A percentile compares a stretch with the other conserved stretches of the same genome.
Conservation (phyloP, 2,797 vertebrate genomes). For the Prunella strophiata region DNA sequence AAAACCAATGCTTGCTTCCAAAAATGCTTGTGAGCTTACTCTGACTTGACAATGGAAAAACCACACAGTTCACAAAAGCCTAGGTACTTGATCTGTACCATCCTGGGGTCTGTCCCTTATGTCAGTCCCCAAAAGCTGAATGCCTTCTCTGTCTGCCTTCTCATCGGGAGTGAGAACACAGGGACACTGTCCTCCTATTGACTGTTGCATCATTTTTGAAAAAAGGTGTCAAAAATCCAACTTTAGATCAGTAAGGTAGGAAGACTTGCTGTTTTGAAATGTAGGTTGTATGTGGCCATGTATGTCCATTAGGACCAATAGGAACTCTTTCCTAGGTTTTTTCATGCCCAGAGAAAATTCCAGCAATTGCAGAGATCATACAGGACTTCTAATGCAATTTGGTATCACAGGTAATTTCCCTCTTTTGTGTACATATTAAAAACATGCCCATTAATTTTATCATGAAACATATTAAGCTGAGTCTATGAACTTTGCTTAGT, state of each 20-base stretch:
- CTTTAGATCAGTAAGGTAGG: not conserved
- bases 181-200: not conserved
- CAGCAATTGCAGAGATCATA: not conserved
- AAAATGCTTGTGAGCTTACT: not conserved
- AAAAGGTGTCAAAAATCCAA: not conserved
- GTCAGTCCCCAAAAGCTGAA: not conserved
- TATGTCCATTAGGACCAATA: not conserved
- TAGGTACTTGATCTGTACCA: not conserved
- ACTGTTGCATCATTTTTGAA: not conserved
- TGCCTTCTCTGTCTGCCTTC: not conserved
- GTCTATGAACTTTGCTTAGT: not conserved
- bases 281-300: not conserved
- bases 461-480: not conserved
- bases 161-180: not conserved
- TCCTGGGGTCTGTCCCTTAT: not conserved
- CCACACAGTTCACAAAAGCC: not conserved
- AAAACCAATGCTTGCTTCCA: not conserved
- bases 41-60: not conserved
- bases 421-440: not conserved
- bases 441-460: not conserved
- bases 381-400: not conserved
- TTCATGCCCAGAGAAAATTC: not conserved
- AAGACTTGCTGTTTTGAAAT: not conserved
- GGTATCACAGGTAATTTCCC: not conserved
- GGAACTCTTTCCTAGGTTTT: not conserved